Evolutionary conservation across 2,888 invertebrate species (phyloP).

Genomic region (Koerneria pararmatus): DNA sequence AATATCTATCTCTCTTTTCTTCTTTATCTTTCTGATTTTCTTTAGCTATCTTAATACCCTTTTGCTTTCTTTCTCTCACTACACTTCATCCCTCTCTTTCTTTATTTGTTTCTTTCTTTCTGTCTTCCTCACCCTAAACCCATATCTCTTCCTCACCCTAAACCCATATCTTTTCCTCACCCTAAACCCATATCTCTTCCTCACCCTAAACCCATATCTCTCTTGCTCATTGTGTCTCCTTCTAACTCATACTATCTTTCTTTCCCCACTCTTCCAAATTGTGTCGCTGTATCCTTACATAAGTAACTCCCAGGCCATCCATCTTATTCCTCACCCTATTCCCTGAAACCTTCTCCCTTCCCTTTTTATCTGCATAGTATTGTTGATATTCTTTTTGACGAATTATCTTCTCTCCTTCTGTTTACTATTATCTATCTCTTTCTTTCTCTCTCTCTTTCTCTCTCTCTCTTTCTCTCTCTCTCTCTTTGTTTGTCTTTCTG

Average conservation of each 20-base stretch:
- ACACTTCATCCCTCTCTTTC: background rate
- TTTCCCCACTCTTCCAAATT: background rate
- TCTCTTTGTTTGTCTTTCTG: background rate
- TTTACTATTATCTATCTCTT: slow-evolving; percentile 9
- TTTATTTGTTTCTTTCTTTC: slow-evolving; percentile 16
- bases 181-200: slow-evolving; percentile 7
- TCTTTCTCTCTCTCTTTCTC: slow-evolving; percentile 15
- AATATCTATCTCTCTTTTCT: background rate
- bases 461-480: slow-evolving; percentile 17
- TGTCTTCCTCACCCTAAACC: slow-evolving; percentile 19
- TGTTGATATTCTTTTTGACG: slow-evolving; percentile 23
- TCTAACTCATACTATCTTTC: slow-evolving; percentile 9
- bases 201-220: slow-evolving; percentile 3
- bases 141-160: slow-evolving; percentile 3
- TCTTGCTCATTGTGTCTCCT: slow-evolving; percentile 10
- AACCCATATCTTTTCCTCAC: background rate
- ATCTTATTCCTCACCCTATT: background rate
- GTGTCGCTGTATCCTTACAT: background rate
- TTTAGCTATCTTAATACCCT: too few species aligned
- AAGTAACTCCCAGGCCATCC: slow-evolving; percentile 5
- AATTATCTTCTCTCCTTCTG: slow-evolving; percentile 19
- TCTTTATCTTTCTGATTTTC: background rate
- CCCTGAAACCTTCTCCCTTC: slow-evolving; percentile 2
- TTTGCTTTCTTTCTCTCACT: background rate
- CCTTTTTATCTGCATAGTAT: background rate